phyloP scores from a whole-genome alignment of 2,888 invertebrate species.

The Acleris cristana region DNA sequence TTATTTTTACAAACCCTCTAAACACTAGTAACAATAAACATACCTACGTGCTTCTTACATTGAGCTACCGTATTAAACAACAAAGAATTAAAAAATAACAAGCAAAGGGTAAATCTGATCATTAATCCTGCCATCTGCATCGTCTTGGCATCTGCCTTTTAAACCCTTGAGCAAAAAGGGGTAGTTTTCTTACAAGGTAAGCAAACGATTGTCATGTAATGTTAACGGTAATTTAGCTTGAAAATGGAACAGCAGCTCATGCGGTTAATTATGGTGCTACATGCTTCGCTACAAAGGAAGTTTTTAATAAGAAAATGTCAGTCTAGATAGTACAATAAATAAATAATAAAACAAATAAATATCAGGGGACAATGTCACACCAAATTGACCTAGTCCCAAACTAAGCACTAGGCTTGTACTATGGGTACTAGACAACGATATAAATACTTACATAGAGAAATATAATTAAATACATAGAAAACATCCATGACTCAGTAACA shows the following conservation, averaged over 20 bases:
- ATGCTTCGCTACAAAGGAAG: no score
- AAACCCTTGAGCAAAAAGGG: constrained; percentile 55
- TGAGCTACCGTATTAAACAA: constrained; percentile 32
- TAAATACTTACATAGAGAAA: no score
- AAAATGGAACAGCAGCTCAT: neutral
- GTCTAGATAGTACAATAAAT: no score
- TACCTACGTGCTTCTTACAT: constrained; percentile 23
- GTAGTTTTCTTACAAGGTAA: constrained; percentile 41
- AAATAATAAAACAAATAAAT: no score
- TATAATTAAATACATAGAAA: no score
- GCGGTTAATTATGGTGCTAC: neutral
- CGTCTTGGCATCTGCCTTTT: constrained; percentile 69
- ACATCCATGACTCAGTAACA: no score
- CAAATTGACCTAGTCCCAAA: no score
- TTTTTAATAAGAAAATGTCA: no score
- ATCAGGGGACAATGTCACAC: no score
- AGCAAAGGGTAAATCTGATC: constrained; percentile 49
- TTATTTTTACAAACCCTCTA: constrained; percentile 6
- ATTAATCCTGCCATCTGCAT: constrained; percentile 69
- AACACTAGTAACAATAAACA: constrained; percentile 31
- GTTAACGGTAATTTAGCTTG: neutral
- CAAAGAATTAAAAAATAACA: constrained; percentile 54
- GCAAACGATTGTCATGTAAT: constrained; percentile 9
- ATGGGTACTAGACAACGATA: no score
- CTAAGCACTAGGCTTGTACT: no score